Evolutionary conservation across 2,888 invertebrate species (phyloP), one percentile per base, ranked within the genome.

Genomic region (Cremastinae sp.): DNA sequence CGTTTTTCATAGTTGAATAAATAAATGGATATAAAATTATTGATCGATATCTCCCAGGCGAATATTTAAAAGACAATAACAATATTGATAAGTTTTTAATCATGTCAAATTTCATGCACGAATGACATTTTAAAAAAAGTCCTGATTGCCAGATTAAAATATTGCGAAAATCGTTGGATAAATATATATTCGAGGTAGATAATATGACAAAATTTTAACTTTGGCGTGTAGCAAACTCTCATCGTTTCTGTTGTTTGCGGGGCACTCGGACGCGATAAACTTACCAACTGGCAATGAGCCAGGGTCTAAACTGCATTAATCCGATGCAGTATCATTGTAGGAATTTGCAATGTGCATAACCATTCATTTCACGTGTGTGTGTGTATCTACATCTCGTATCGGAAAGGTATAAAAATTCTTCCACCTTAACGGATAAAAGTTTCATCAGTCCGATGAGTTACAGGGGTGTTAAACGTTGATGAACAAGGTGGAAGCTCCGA

Each of bases 321-420:
- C 38, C 38, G 12, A 9, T 2, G 14, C 14, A 51, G 16, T 51
- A 2, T 28, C 9, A 14, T 1, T 0, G 41, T n/a, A 28, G 49
- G 20, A 20, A 62, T 45, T 45, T 28, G 9, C 0, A 8, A 18
- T 2, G 18, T 12, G 14, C 47, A 20, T 8, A 45, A 36, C 41
- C 53, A 7, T 14, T 9, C 54, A 47, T 45, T n/a, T n/a, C n/a
- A n/a, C n/a, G n/a, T n/a, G n/a, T n/a, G n/a, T n/a, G n/a, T n/a
- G n/a, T n/a, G n/a, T n/a, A 64, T 71, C 49, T 71, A 56, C 47
- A 8, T 62, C 36, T 8, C 36, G 53, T 28, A 53, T 65, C 14
- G 38, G 43, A 28, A 65, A n/a, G n/a, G 18, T 10, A 56, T 45
- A 16, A 45, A 61, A 61, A 18, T 16, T 61, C 16, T 47, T 10